Conservation (phyloP, 1,140 invertebrate species). For the Neuroterus valhalla region DNA sequence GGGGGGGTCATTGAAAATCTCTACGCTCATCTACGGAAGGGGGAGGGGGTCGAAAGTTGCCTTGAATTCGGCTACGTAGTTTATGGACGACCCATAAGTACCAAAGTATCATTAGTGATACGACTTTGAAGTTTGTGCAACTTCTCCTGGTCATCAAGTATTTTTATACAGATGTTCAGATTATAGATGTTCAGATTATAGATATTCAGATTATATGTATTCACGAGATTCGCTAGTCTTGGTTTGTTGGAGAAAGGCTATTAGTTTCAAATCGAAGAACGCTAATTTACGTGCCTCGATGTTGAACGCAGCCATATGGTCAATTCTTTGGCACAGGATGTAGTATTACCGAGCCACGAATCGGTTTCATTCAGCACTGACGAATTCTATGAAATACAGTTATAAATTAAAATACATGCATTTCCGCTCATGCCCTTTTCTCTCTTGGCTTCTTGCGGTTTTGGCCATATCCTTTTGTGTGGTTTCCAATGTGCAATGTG, state of each 20-base stretch:
- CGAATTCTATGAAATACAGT: slow-evolving; percentile 4
- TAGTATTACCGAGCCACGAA: slow-evolving; percentile 27
- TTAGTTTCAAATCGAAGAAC: slow-evolving; percentile 40
- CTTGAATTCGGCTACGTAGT: too few relatives aligned
- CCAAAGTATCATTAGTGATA: too few relatives aligned
- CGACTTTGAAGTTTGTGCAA: neutral
- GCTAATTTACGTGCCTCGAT: slow-evolving; percentile 43
- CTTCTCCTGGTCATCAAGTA: neutral
- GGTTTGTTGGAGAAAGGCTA: slow-evolving; percentile 18
- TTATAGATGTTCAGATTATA: neutral
- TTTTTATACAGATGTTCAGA: neutral
- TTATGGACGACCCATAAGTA: too few relatives aligned
- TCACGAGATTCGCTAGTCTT: neutral
- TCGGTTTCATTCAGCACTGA: slow-evolving; percentile 7
- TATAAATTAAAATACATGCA: slow-evolving; percentile 23
- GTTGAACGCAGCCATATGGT: slow-evolving; percentile 48
- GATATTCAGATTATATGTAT: neutral
- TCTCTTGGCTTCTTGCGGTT: neutral
- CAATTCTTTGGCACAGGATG: slow-evolving; percentile 42
- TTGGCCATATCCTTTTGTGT: neutral
- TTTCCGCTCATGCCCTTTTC: slow-evolving; percentile 4
- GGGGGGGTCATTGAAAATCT: too few relatives aligned
- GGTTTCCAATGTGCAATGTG: neutral
- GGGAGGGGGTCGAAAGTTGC: too few relatives aligned
- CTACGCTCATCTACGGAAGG: too few relatives aligned